A percentile compares a stretch with the other conserved stretches of the same genome.
These are phyloP conservation scores for Chalcis sispes DNA, from an alignment of 2,888 invertebrate genomes.

Conservation along the genomic window DNA sequence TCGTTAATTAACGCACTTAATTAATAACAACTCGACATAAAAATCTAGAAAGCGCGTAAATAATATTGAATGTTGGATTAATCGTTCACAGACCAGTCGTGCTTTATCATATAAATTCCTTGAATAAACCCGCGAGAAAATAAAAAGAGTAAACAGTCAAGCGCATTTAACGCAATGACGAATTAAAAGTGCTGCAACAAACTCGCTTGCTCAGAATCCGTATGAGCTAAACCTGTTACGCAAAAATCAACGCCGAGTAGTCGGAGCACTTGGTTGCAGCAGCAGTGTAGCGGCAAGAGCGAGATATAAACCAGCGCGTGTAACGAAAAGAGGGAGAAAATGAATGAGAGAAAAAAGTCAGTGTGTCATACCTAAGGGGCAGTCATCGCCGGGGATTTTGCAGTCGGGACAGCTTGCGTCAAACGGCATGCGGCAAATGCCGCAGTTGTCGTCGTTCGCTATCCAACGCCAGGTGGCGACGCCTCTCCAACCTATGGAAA, in stretches of 20 bases:
- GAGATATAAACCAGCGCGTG: background rate
- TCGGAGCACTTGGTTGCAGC: too few species aligned
- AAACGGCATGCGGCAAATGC: constrained; percentile 99
- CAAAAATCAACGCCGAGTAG: background rate
- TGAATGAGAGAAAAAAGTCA: background rate
- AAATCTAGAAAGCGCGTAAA: too few species aligned
- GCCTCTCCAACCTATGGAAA: constrained; percentile 89
- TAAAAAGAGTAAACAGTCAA: too few species aligned
- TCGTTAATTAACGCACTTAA: too few species aligned
- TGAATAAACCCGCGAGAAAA: too few species aligned
- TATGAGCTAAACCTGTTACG: background rate
- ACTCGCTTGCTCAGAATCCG: background rate
- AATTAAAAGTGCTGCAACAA: background rate
- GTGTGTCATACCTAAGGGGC: constrained; percentile 83
- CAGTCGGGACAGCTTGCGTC: constrained; percentile 99
- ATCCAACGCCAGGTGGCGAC: constrained; percentile 99
- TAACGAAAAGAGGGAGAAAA: background rate
- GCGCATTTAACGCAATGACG: background rate
- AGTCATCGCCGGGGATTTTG: constrained; percentile 97
- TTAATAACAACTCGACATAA: too few species aligned
- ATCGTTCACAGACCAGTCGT: too few species aligned
- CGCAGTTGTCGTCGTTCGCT: constrained; percentile 99
- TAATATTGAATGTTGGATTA: too few species aligned
- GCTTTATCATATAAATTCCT: too few species aligned
- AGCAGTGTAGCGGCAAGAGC: background rate